These are phyloP conservation scores for Archilochus colubris DNA, from an alignment of 2,113 vertebrate species.

Conservation along the genomic window DNA sequence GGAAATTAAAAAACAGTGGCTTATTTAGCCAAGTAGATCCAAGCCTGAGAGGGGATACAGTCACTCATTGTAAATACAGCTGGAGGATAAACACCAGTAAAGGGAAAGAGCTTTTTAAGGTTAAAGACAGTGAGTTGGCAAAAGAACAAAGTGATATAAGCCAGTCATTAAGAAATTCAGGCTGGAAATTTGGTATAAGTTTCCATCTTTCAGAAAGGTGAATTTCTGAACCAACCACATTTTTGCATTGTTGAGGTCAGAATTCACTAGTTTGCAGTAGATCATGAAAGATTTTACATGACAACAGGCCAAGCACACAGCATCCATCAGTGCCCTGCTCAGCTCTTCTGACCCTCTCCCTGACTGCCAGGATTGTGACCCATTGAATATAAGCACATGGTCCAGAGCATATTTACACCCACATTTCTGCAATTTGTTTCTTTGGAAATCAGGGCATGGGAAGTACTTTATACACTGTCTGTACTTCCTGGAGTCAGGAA, in stretches of 20 bases:
- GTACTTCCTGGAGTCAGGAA: not conserved
- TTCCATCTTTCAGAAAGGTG: not conserved
- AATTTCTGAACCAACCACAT: not conserved
- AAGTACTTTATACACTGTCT: not conserved
- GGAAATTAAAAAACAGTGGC: slow-evolving; percentile 60
- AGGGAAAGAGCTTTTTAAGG: not conserved
- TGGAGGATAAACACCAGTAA: slow-evolving; percentile 40
- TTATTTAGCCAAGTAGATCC: slow-evolving; percentile 48
- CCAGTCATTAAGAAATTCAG: not conserved
- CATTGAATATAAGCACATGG: too few relatives aligned
- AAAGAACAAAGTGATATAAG: slow-evolving; percentile 13
- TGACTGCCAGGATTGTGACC: fast-evolving
- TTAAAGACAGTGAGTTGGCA: slow-evolving; percentile 36
- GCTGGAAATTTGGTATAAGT: not conserved
- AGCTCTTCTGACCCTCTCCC: not conserved
- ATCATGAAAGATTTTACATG: not conserved
- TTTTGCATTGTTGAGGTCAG: not conserved
- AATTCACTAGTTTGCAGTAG: not conserved
- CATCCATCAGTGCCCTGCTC: not conserved
- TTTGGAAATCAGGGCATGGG: not conserved
- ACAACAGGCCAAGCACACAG: not conserved
- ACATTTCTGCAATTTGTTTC: not conserved
- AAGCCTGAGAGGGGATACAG: slow-evolving; percentile 14
- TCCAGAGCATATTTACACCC: not conserved
- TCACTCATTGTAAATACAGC: slow-evolving; percentile 58